A percentile compares a stretch with the other conserved stretches of the same genome.
phyloP scores from a whole-genome alignment of 2,113 vertebrate species.

The Protomyctophum bolini region DNA sequence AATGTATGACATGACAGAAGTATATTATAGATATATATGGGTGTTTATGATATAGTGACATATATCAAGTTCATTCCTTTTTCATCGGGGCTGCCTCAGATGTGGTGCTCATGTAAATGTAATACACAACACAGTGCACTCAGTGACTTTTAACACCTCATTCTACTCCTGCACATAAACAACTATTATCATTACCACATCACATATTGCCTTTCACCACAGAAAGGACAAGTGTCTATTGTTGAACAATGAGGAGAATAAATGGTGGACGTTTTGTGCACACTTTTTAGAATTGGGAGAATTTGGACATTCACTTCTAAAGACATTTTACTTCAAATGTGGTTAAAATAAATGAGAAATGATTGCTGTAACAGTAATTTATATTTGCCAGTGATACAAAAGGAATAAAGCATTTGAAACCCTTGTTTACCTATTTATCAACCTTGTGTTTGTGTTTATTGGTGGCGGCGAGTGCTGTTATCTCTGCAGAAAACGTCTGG shows the following conservation, averaged over 20 bases:
- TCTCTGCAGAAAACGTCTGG: too few species aligned
- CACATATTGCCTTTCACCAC: slow-evolving; percentile 62
- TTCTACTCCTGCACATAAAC: slow-evolving; percentile 44
- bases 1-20: slow-evolving; percentile 54
- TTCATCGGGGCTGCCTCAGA: slow-evolving; percentile 67
- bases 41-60: slow-evolving; percentile 37
- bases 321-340: slow-evolving; percentile 59
- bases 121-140: slow-evolving; percentile 47
- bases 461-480: not conserved
- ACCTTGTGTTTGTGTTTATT: slow-evolving; percentile 48
- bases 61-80: slow-evolving; percentile 68
- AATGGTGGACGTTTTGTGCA: slow-evolving; percentile 74
- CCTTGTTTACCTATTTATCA: slow-evolving; percentile 70
- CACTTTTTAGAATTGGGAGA: slow-evolving; percentile 73
- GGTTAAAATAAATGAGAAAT: slow-evolving; percentile 35
- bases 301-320: slow-evolving; percentile 68
- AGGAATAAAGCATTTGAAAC: slow-evolving; percentile 74
- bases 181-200: not conserved
- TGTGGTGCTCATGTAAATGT: slow-evolving; percentile 67
- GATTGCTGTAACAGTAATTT: slow-evolving; percentile 72
- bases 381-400: slow-evolving; percentile 77
- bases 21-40: slow-evolving; percentile 26
- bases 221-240: slow-evolving; percentile 65
- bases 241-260: slow-evolving; percentile 53
- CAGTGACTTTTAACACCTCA: slow-evolving; percentile 33